Conservation (phyloP, 2,113 vertebrate species). For the Sula dactylatra region DNA sequence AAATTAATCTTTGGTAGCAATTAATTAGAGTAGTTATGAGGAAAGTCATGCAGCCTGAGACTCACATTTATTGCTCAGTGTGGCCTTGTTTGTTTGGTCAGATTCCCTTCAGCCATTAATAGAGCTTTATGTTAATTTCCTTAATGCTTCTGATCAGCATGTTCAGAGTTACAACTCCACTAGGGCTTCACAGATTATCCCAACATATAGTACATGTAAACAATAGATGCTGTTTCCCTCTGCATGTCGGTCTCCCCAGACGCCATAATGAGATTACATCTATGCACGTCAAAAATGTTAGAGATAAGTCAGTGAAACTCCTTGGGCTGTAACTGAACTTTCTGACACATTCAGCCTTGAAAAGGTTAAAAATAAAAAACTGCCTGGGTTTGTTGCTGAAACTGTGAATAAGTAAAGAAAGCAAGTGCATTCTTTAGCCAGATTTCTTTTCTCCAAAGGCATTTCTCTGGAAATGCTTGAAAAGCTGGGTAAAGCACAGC, state of each 20-base stretch:
- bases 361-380: conserved; percentile 36
- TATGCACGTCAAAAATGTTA: background rate
- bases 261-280: conserved; percentile 22
- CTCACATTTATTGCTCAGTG: conserved; percentile 61
- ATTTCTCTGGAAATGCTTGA: conserved; percentile 52
- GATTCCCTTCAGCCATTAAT: conserved; percentile 67
- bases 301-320: background rate
- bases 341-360: background rate
- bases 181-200: conserved; percentile 15
- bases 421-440: background rate
- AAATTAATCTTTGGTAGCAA: conserved; percentile 66
- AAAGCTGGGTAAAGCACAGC: conserved; percentile 32
- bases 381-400: background rate
- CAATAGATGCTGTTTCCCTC: background rate
- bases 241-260: background rate
- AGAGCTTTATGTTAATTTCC: conserved; percentile 60
- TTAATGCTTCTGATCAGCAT: conserved; percentile 47
- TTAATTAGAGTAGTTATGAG: conserved; percentile 73
- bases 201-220: background rate
- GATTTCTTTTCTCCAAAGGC: conserved; percentile 13
- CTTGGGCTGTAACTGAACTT: background rate
- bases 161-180: background rate
- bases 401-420: conserved; percentile 29
- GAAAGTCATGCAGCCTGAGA: conserved; percentile 57
- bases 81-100: conserved; percentile 67